A percentile compares a stretch with the other conserved stretches of the same genome.
phyloP scores from a whole-genome alignment of 2,888 invertebrate genomes.

The Stenchaetothrips biformis region DNA sequence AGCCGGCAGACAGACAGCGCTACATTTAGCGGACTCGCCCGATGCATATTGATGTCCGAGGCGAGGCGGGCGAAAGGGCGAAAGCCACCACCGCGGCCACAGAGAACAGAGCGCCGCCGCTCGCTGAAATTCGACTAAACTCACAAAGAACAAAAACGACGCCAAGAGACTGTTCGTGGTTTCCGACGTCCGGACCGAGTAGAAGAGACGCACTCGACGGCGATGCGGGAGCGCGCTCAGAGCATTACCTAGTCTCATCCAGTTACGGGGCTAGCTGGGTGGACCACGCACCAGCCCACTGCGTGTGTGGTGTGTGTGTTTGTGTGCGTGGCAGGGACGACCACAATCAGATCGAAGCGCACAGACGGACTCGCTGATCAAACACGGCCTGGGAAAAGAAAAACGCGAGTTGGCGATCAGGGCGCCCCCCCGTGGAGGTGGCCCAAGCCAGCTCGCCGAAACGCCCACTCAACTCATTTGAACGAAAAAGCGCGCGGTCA shows the following conservation, averaged over 20 bases:
- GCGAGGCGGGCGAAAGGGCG: too few species aligned
- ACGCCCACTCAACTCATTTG: background rate
- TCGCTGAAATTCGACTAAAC: too few species aligned
- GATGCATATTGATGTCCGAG: too few species aligned
- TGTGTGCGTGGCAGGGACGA: background rate
- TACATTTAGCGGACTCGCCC: too few species aligned
- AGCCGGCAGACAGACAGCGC: too few species aligned
- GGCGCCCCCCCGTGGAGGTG: too few species aligned
- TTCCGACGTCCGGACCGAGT: too few species aligned
- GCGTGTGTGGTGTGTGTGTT: background rate
- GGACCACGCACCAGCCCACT: background rate
- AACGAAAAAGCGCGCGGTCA: background rate
- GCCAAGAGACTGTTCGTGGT: too few species aligned
- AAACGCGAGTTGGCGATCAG: too few species aligned
- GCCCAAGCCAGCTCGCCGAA: background rate
- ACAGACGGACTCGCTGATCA: constrained; percentile 6
- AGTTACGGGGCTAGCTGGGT: background rate
- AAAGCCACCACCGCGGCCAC: too few species aligned
- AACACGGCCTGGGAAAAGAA: background rate
- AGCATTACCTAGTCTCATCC: background rate
- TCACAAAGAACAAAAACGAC: too few species aligned
- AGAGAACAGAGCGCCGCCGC: too few species aligned
- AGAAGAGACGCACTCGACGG: background rate
- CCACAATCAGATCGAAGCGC: background rate
- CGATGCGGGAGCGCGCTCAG: background rate